phyloP scores from a whole-genome alignment of 1,140 invertebrate species.

The Lethocerus indicus region DNA sequence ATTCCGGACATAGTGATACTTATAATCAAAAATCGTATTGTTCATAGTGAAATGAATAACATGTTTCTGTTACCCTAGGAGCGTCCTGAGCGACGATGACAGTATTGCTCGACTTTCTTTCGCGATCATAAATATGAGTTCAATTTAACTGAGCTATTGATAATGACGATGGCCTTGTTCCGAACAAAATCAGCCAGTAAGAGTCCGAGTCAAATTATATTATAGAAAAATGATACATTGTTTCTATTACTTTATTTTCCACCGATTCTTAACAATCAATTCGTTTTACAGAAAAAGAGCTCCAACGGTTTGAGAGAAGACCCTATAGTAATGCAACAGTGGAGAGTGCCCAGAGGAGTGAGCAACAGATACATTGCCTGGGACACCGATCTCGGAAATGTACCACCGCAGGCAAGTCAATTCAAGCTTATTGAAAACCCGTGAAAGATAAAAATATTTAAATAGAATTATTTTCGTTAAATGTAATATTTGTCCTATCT shows the following conservation, averaged over 20 bases:
- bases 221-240: not conserved
- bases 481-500: not conserved
- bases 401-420: conserved; percentile 10
- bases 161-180: too few species aligned
- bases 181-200: not conserved
- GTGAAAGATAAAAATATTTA: not conserved
- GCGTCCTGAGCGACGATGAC: too few species aligned
- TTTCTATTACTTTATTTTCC: not conserved
- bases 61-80: too few species aligned
- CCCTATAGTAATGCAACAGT: conserved; percentile 44
- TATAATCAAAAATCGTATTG: too few species aligned
- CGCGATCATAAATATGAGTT: too few species aligned
- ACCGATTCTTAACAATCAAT: too few species aligned
- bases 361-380: conserved; percentile 67
- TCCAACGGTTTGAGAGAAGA: conserved; percentile 30
- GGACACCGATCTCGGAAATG: conserved; percentile 33
- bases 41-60: too few species aligned
- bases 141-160: too few species aligned
- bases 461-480: not conserved
- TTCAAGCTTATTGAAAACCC: not conserved
- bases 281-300: conserved; percentile 28
- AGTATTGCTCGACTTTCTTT: too few species aligned
- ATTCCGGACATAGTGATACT: too few species aligned
- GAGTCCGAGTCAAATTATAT: not conserved
- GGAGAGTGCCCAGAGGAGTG: conserved; percentile 54